A percentile compares a stretch with the other conserved stretches of the same genome.
Evolutionary conservation across 2,113 vertebrate genomes (phyloP).

Genomic region (Eurypyga helias): DNA sequence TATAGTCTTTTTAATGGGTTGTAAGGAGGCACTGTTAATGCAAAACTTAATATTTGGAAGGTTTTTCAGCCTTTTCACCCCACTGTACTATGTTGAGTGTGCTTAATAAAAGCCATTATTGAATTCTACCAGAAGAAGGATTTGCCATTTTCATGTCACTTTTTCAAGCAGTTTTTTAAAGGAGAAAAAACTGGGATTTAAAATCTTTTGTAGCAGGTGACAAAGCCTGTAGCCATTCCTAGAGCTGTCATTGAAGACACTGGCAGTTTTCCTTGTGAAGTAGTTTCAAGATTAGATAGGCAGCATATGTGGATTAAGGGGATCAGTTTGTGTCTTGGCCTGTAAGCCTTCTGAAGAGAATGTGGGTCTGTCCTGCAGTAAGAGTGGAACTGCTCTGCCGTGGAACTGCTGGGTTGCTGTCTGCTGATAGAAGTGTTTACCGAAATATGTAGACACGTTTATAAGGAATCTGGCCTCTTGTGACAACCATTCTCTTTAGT

Average conservation of each 20-base stretch:
- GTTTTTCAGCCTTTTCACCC: neutral
- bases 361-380: neutral
- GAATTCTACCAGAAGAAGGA: neutral
- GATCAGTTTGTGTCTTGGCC: neutral
- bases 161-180: neutral
- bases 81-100: neutral
- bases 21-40: neutral
- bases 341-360: neutral
- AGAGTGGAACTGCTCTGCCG: neutral
- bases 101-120: neutral
- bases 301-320: neutral
- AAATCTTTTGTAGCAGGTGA: neutral
- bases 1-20: neutral
- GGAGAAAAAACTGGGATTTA: neutral
- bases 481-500: rapidly evolving
- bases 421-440: neutral
- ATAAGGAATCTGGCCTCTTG: neutral
- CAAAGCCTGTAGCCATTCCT: neutral
- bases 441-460: neutral
- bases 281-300: neutral
- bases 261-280: neutral
- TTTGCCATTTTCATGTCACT: neutral
- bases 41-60: neutral
- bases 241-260: neutral
- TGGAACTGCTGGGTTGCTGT: neutral